Conservation (phyloP, 1,140 invertebrate genomes). For the Holotrichia oblita region DNA sequence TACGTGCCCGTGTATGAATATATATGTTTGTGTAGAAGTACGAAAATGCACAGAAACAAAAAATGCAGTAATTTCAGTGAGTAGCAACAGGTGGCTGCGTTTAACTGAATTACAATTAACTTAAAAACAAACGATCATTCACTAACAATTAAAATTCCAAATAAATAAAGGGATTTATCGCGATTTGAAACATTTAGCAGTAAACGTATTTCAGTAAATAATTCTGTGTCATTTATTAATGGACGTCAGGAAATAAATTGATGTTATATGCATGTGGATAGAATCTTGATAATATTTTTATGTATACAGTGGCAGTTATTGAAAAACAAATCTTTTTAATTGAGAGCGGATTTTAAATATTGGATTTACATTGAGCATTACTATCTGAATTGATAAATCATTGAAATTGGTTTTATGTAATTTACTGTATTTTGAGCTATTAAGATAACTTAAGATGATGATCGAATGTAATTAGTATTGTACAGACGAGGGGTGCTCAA, state of each 20-base stretch:
- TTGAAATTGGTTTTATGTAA: no score
- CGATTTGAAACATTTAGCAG: slow-evolving; percentile 3
- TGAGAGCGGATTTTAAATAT: no score
- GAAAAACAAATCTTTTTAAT: no score
- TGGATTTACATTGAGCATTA: no score
- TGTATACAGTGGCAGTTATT: neutral
- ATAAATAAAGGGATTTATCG: slow-evolving; percentile 32
- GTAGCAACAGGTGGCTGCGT: slow-evolving; percentile 26
- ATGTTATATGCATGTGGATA: neutral
- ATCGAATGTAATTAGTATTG: no score
- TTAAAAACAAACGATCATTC: slow-evolving; percentile 29
- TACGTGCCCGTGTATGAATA: neutral
- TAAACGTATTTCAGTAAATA: slow-evolving; percentile 2
- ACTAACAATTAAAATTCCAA: slow-evolving; percentile 34
- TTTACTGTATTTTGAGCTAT: no score
- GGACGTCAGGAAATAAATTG: neutral
- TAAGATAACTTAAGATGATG: no score
- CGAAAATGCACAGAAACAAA: neutral
- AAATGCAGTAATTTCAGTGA: slow-evolving; percentile 22
- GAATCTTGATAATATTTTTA: neutral
- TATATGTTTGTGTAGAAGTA: neutral
- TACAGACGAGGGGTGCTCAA: no score
- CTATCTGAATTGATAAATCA: no score
- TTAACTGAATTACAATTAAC: slow-evolving; percentile 34
- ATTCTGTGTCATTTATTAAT: slow-evolving; percentile 8